These are phyloP conservation scores for Heterotilapia buettikoferi DNA, from an alignment of 2,113 vertebrate genomes.

Conservation along the genomic window DNA sequence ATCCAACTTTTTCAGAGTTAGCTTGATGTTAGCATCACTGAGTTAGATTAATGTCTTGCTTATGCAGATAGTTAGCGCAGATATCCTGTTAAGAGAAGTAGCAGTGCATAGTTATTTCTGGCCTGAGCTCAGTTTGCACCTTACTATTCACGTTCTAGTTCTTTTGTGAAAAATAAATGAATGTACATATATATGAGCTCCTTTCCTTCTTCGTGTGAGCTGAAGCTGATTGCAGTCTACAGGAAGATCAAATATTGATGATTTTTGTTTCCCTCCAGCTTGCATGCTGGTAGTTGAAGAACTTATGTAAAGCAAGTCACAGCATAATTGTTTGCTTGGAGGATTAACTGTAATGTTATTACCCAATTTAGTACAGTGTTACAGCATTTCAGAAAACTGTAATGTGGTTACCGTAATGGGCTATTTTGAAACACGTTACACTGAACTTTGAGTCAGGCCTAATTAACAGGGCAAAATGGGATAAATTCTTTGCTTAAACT, in stretches of 20 bases:
- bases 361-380: background rate
- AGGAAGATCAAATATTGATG: background rate
- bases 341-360: background rate
- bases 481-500: too few species aligned
- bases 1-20: background rate
- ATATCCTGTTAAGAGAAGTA: background rate
- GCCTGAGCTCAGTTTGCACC: background rate
- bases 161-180: background rate
- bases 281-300: background rate
- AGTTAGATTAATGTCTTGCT: background rate
- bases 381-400: background rate
- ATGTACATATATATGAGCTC: background rate
- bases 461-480: background rate
- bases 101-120: background rate
- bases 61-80: background rate
- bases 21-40: background rate
- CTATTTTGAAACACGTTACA: background rate
- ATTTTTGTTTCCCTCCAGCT: background rate
- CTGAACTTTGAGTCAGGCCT: background rate
- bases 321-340: background rate
- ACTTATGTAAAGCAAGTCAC: background rate
- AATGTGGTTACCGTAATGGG: background rate
- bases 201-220: background rate
- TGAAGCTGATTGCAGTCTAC: background rate
- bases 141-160: background rate